Evolutionary conservation across 2,888 invertebrate genomes (phyloP), one percentile per base, ranked within the genome.

Genomic region (Embidobia sp.): DNA sequence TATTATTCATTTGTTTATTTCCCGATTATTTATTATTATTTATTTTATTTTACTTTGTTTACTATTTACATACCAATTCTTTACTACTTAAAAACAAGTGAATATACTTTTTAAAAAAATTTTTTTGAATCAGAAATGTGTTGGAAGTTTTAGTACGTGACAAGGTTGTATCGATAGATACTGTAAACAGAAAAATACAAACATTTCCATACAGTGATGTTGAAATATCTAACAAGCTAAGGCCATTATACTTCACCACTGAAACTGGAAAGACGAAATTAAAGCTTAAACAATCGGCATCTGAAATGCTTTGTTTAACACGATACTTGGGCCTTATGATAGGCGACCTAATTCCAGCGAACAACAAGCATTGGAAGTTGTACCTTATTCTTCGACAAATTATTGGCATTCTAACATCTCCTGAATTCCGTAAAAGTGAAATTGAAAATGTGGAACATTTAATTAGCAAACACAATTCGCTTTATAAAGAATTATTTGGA

Each of bases 281-380:
- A n/a, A 59, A 57, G 49, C 29, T 69, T 57, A 40, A 40, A 18
- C 40, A 40, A 40, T 40, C 40, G n/a, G 40, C 40, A 2, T 15
- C 40, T 7, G 16, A 40, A 18, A 40, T 40, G 40, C 16, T 18
- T 16, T 40, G 40, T n/a, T n/a, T 40, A 6, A 16, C 18, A 6
- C 3, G 40, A 18, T 40, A 75, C 26, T 49, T 75, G 15, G 67
- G 67, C 18, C 35, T 67, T 3, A 67, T 69, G 55, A 75, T 67
- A 27, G 67, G 55, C 8, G 69, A 61, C 19, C 29, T 55, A 2
- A 69, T 67, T 11, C 42, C 26, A 13, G 18, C 61, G 3, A 2
- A 40, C 4, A 61, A 35, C 0, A 64, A 64, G 37, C 53, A 46
- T 40, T 51, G 51, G 51, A 51, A 51, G 15, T 6, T 51, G 16